phyloP scores from a whole-genome alignment of 2,113 vertebrate genomes.

The Myrmophylax atrothorax region DNA sequence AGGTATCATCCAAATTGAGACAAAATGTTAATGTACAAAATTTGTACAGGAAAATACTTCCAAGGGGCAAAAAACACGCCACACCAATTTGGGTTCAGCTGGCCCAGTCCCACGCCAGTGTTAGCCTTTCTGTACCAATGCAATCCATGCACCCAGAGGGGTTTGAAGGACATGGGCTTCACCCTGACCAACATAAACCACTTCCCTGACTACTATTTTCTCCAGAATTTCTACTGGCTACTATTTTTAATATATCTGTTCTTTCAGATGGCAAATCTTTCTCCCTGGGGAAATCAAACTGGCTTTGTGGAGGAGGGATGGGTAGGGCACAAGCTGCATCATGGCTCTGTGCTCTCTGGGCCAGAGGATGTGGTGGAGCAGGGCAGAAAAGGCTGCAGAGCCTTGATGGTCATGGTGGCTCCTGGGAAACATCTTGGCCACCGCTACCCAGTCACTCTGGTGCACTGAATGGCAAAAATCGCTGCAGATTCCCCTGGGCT shows the following conservation, averaged over 20 bases:
- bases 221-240: background rate
- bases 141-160: background rate
- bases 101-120: background rate
- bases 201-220: background rate
- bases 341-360: background rate
- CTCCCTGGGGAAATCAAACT: too few relatives aligned
- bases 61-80: background rate
- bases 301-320: background rate
- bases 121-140: background rate
- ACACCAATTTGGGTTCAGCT: background rate
- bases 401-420: background rate
- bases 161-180: background rate
- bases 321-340: background rate
- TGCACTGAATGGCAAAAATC: rapidly evolving
- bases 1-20: background rate
- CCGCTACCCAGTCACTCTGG: rapidly evolving
- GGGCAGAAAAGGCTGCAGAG: background rate
- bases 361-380: background rate
- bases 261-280: background rate
- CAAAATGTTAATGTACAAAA: background rate
- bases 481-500: background rate
- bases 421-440: background rate
- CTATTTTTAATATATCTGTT: background rate
- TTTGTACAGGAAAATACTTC: background rate
- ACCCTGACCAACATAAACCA: background rate